Conservation (phyloP, 1,140 invertebrate genomes). For the Notospermus geniculatus region DNA sequence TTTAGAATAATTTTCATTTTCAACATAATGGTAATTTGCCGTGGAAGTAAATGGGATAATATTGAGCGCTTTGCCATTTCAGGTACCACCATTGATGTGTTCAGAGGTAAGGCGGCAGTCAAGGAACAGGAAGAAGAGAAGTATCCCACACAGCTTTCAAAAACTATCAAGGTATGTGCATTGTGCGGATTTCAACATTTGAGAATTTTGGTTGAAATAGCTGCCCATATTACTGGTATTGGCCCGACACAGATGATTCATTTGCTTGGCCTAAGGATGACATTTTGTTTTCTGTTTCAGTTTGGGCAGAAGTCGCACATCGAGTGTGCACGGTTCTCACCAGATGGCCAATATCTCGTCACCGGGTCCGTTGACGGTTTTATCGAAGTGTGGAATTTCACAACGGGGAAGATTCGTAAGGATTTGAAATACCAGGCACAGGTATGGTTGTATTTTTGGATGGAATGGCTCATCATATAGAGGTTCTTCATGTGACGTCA, state of each 20-base stretch:
- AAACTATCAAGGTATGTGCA: conserved; percentile 76
- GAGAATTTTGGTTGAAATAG: too few species aligned
- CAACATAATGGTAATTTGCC: too few species aligned
- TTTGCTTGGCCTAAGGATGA: too few species aligned
- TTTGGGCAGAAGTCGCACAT: conserved; percentile 75
- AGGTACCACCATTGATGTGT: conserved; percentile 97
- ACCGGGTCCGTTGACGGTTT: conserved; percentile 98
- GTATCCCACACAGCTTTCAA: conserved; percentile 91
- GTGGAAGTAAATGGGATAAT: neutral
- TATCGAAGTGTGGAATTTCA: conserved; percentile 99
- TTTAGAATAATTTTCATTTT: too few species aligned
- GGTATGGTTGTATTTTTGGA: conserved; percentile 39
- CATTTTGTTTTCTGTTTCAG: conserved; percentile 34
- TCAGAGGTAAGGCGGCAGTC: conserved; percentile 97
- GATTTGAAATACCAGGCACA: conserved; percentile 99
- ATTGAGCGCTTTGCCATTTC: conserved; percentile 14
- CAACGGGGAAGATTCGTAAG: conserved; percentile 98
- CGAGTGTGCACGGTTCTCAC: conserved; percentile 87
- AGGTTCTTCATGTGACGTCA: too few species aligned
- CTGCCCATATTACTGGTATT: too few species aligned
- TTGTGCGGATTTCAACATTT: too few species aligned
- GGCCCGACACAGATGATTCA: too few species aligned
- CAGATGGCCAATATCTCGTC: conserved; percentile 97
- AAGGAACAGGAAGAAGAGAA: conserved; percentile 98
- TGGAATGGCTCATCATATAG: neutral